Conservation (phyloP, 1,140 invertebrate genomes). For the Monomorium pharaonis region DNA sequence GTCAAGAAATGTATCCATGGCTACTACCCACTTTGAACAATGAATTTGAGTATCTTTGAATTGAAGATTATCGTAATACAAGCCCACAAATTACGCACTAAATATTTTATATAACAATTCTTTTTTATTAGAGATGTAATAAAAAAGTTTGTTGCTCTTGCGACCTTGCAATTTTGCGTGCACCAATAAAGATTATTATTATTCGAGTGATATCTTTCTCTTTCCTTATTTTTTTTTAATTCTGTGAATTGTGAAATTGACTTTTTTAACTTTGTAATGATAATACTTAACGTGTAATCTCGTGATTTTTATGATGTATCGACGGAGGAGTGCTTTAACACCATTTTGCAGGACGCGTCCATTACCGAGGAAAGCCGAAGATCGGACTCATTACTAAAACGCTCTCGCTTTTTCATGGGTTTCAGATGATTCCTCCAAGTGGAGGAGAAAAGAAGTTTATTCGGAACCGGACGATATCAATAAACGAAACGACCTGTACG, state of each 20-base stretch:
- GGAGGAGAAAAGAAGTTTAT: not conserved
- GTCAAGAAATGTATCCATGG: not conserved
- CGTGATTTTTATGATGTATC: not conserved
- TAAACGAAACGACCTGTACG: slow-evolving; percentile 54
- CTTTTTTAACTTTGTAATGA: not conserved
- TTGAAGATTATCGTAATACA: not conserved
- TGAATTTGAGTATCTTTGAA: not conserved
- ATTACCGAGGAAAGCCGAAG: not conserved
- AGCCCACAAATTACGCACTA: not conserved
- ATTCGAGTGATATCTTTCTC: slow-evolving; percentile 43
- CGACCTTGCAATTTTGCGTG: not conserved
- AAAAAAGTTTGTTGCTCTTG: not conserved
- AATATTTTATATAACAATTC: slow-evolving; percentile 22
- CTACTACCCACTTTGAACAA: not conserved
- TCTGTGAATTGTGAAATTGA: not conserved
- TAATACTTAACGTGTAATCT: not conserved
- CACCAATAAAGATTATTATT: slow-evolving; percentile 34
- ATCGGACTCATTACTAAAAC: slow-evolving; percentile 7
- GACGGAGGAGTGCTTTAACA: not conserved
- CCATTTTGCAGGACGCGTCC: not conserved
- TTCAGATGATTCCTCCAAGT: slow-evolving; percentile 37
- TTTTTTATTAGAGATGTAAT: slow-evolving; percentile 14
- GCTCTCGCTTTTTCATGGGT: slow-evolving; percentile 26
- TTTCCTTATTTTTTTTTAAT: slow-evolving; percentile 39
- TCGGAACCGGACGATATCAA: not conserved